Evolutionary conservation across 2,888 invertebrate species (phyloP).

Genomic region (Acholoe squamosa): DNA sequence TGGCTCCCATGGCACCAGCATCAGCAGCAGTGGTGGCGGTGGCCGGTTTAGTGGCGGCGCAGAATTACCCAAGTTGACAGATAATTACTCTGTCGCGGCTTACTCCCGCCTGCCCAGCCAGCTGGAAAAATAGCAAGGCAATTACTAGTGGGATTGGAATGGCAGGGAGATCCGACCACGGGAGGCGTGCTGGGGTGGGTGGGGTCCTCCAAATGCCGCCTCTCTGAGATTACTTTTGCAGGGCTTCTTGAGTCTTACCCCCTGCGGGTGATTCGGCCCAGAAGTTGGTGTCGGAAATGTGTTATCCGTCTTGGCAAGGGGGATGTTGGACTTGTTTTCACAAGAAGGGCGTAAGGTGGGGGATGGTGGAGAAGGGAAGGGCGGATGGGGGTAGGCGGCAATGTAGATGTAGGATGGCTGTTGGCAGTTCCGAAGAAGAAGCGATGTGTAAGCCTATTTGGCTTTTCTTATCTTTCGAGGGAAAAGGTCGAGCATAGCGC

Average conservation of each 20-base stretch:
- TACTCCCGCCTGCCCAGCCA: slow-evolving; percentile 46
- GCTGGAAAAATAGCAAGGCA: slow-evolving; percentile 56
- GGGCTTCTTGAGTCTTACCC: slow-evolving; percentile 6
- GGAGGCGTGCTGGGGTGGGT: neutral
- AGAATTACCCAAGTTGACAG: slow-evolving; percentile 48
- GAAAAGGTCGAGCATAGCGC: too few relatives aligned
- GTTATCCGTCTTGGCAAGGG: neutral
- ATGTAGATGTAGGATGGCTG: too few relatives aligned
- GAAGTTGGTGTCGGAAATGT: slow-evolving; percentile 7
- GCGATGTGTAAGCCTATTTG: too few relatives aligned
- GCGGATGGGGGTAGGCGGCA: too few relatives aligned
- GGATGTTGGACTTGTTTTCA: neutral
- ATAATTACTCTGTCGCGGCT: slow-evolving; percentile 46
- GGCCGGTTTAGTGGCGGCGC: neutral
- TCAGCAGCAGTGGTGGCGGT: neutral
- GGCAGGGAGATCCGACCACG: neutral
- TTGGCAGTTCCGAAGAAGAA: too few relatives aligned
- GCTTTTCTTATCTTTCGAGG: too few relatives aligned
- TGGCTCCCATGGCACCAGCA: too few relatives aligned
- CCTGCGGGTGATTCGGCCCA: slow-evolving; percentile 16
- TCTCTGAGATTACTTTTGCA: neutral
- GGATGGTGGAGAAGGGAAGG: too few relatives aligned
- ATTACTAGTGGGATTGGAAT: slow-evolving; percentile 6
- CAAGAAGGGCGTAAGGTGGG: too few relatives aligned
- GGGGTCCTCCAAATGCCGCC: neutral